Evolutionary conservation across 2,113 vertebrate species (phyloP), one percentile per base, ranked within the genome.

Genomic region (Myrmecophaga tridactyla): DNA sequence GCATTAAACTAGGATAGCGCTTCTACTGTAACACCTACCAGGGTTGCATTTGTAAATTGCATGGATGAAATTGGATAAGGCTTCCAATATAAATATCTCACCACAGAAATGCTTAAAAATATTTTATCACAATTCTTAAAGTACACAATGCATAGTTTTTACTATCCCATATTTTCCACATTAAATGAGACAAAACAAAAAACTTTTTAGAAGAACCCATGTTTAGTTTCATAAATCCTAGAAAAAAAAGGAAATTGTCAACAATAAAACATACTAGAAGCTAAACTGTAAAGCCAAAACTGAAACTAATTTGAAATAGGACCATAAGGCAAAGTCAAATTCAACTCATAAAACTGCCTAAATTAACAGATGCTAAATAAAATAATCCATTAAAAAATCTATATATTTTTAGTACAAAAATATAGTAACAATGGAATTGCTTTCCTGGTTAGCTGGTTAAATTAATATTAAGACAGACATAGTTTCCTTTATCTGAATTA

Each of bases 161-260:
- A 93, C 36, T 88, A 73, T 81, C 4, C 6, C 11, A 56, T 46
- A 63, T 34, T 39, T 70, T 73, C 29, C 70, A 92, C 53, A 21
- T 87, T 80, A 90, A 92, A 92, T 36, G 82, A 90, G 62, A 20
- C 48, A 85, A 94, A 65, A 2, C 89, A 73, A 92, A 92, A 63
- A 56, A 56, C 4, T 20, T 21, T 20, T 8, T 85, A 81, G 63
- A 76, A 83, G 14, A 14, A 92, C 46, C 56, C 23, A 92, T 70
- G 14, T 14, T 83, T 72, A 92, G 7, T 90, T 34, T 87, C 17
- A 81, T 53, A 90, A 95, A 86, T 56, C 91, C 46, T 82, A 81
- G 23, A 88, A 93, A 70, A 56, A 91, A 56, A 73, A 89, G 25
- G 18, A 73, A 70, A 46, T 7, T 85, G 15, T 67, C 62, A 83